Evolutionary conservation across 2,797 vertebrate species (phyloP).

Genomic region (Anomalospiza imberbis): DNA sequence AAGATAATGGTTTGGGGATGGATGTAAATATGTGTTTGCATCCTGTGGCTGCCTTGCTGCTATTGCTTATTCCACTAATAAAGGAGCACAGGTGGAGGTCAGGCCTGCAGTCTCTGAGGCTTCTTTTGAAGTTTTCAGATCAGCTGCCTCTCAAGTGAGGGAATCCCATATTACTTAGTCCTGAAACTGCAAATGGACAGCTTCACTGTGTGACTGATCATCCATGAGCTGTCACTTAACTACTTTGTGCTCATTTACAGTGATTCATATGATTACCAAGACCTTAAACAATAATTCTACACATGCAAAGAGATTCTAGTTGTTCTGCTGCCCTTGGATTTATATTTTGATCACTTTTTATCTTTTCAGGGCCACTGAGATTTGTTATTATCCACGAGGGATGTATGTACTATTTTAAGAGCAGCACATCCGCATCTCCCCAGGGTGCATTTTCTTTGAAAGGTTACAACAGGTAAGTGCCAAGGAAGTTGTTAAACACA

Average conservation of each 20-base stretch:
- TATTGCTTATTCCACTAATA: neutral
- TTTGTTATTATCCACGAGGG: slow-evolving; percentile 94
- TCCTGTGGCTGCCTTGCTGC: neutral
- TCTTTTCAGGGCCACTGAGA: slow-evolving; percentile 88
- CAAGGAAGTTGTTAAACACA: neutral
- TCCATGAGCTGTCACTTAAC: neutral
- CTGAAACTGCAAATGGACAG: neutral
- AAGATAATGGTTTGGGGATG: neutral
- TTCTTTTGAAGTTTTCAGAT: neutral
- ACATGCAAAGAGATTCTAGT: neutral
- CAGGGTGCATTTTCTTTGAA: slow-evolving; percentile 96
- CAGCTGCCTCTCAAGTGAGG: neutral
- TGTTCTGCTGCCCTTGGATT: neutral
- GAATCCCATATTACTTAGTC: neutral
- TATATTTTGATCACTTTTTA: neutral
- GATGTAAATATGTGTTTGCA: neutral
- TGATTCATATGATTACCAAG: neutral
- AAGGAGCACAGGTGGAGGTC: neutral
- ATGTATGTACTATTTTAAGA: slow-evolving; percentile 96
- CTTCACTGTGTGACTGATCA: neutral
- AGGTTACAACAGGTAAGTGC: slow-evolving; percentile 92
- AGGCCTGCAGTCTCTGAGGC: neutral
- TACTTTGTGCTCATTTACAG: neutral
- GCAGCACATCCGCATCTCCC: slow-evolving; percentile 88
- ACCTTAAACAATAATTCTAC: neutral